phyloP scores from a whole-genome alignment of 2,797 vertebrate species.

The Syndactyla subalaris region DNA sequence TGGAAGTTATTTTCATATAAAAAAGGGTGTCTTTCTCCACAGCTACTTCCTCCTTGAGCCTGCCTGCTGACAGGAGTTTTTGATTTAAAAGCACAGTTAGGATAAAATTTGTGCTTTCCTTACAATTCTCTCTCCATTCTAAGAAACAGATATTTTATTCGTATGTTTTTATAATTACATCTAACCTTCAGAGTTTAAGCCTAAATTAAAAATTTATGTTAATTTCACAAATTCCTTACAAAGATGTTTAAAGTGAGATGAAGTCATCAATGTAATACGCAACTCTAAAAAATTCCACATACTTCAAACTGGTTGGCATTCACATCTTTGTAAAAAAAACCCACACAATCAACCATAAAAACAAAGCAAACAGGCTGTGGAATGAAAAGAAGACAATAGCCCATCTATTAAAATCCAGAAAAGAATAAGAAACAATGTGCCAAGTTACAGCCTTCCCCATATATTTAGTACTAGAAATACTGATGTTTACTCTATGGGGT shows the following conservation, averaged over 20 bases:
- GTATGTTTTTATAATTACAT: neutral
- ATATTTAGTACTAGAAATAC: neutral
- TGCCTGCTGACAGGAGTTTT: neutral
- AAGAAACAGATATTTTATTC: neutral
- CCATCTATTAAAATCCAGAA: neutral
- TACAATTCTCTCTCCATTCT: neutral
- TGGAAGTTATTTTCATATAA: slow-evolving; percentile 39
- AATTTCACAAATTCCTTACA: neutral
- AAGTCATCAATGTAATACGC: neutral
- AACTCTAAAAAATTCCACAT: neutral
- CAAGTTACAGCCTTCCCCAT: neutral
- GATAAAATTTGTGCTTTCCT: neutral
- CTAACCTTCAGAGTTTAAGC: neutral
- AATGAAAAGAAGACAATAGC: neutral
- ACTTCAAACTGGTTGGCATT: neutral
- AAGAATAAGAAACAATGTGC: neutral
- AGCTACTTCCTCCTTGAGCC: neutral
- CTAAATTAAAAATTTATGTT: neutral
- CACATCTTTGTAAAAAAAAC: neutral
- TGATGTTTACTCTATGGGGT: neutral
- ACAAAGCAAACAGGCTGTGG: neutral
- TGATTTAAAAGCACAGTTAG: slow-evolving; percentile 6
- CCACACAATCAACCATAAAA: neutral
- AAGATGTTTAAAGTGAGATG: neutral
- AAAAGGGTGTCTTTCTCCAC: neutral